Base-by-base conservation (phyloP, 2,888 invertebrate genomes). In the Osmoderma eremita region DNA sequence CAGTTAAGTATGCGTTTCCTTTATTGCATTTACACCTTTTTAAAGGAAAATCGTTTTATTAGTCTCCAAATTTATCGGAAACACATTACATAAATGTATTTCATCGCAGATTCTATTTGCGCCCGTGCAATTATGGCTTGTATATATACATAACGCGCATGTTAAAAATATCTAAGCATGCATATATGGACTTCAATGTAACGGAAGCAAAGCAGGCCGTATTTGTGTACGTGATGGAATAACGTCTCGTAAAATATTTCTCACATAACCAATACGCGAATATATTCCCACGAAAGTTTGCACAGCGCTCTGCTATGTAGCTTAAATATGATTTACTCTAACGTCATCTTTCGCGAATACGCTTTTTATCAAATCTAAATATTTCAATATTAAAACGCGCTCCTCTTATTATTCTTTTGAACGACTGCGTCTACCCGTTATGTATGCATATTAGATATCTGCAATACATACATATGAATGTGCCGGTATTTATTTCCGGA, bases 361-460 rank as follows among this genome's bases (percentile, higher is more conserved):
- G 58, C 58, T 61, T 61, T 61, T 61, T 61, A 61, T 61, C 45
- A 61, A 61, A 61, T 61, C 58, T 61, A 30, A 61, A 61, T 61
- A 61, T 61, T 41, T 61, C 45, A 61, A 61, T 61, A 54, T 45
- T 24, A 61, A 61, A 61, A 30, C 4, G 45, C 45, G 41, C 45
- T 45, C 24, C 30, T 45, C 41, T 36, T 61, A 20, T 51, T 51
- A 51, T 51, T 51, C 13, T 42, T 42, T 30, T 30, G 30, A 30
- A 30, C 10, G 30, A 10, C 10, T 30, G 30, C n/a, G n/a, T 5
- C 30, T 30, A 10, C 30, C 8, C 30, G 30, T 30, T 30, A 2
- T 10, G 10, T 30, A 30, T 30, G 30, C 6, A 30, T 30, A 10
- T 10, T n/a, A n/a, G n/a, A n/a, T n/a, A n/a, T n/a, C n/a, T n/a